phyloP scores from a whole-genome alignment of 2,113 vertebrate genomes.

The Pedetes capensis region DNA sequence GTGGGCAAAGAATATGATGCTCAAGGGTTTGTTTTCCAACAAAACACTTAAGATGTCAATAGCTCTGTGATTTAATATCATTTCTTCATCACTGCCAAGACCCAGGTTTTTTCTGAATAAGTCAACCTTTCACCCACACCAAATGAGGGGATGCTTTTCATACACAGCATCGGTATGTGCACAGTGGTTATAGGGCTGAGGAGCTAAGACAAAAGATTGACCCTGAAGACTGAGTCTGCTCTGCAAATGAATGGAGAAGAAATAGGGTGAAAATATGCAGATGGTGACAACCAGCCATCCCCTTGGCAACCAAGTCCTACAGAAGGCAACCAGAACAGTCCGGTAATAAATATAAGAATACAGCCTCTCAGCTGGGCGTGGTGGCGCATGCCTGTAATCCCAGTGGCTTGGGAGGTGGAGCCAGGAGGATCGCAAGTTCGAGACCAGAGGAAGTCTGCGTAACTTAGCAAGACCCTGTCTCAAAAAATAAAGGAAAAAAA shows the following conservation, averaged over 20 bases:
- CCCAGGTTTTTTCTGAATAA: neutral
- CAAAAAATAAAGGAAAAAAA: no score
- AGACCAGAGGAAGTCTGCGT: no score
- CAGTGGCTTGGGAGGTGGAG: no score
- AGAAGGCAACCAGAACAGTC: neutral
- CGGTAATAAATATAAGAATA: neutral
- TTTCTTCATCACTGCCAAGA: neutral
- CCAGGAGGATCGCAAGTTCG: no score
- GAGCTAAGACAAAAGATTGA: neutral
- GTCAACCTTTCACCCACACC: neutral
- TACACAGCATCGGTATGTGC: neutral
- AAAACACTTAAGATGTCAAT: neutral
- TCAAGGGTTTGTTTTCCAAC: neutral
- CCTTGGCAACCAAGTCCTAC: neutral
- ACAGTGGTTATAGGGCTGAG: neutral
- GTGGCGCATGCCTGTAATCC: no score
- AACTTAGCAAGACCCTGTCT: no score
- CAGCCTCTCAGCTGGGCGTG: no score
- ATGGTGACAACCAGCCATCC: neutral
- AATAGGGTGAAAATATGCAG: neutral
- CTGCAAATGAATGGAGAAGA: neutral
- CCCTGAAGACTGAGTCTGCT: neutral
- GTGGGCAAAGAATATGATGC: neutral
- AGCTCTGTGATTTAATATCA: neutral
- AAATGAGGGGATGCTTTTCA: neutral